Percentiles rank a stretch among this genome's conserved stretches.
Evolutionary conservation across 2,888 invertebrate genomes (phyloP).

Genomic region (Trachelus stipa): DNA sequence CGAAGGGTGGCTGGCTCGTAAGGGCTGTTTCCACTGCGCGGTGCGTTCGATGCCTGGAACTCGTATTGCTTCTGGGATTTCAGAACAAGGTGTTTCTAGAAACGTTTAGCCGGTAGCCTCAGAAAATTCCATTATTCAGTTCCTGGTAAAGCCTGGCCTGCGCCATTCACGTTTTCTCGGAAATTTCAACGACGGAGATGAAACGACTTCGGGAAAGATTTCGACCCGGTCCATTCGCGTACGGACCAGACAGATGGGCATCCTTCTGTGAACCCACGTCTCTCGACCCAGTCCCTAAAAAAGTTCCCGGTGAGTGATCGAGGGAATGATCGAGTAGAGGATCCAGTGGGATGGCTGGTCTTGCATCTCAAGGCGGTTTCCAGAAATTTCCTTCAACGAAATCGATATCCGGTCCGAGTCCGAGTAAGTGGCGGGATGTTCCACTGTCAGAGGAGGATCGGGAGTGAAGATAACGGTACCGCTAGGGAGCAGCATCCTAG

Average conservation of each 20-base stretch:
- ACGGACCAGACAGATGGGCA: not conserved
- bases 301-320: not conserved
- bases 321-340: not conserved
- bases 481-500: not conserved
- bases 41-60: conserved; percentile 26
- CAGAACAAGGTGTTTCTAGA: not conserved
- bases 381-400: not conserved
- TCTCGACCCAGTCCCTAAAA: not conserved
- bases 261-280: not conserved
- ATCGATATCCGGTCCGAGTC: not conserved
- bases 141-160: not conserved
- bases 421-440: not conserved
- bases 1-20: not conserved
- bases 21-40: not conserved
- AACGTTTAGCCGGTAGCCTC: not conserved
- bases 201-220: not conserved
- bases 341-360: not conserved
- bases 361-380: not conserved
- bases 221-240: not conserved
- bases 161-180: conserved; percentile 14
- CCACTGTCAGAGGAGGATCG: not conserved
- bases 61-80: not conserved
- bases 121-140: not conserved
- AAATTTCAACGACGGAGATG: conserved; percentile 44
- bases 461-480: not conserved